These are phyloP conservation scores for Ditylenchus weischeri DNA, from an alignment of 2,888 invertebrate genomes.

Conservation along the genomic window DNA sequence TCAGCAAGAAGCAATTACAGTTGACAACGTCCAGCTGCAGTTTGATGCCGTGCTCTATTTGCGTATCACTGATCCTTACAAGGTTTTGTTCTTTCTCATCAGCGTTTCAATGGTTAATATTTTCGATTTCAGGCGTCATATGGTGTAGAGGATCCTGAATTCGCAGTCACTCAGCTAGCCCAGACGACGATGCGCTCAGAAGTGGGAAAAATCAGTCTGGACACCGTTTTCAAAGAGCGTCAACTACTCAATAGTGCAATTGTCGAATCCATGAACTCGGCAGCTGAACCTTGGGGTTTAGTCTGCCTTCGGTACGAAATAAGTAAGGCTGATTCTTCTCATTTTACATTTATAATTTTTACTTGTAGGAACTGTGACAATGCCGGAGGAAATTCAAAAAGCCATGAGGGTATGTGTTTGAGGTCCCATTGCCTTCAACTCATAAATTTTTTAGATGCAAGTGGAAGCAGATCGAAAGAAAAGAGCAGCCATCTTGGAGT, in stretches of 20 bases:
- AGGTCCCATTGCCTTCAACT: neutral
- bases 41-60: constrained; percentile 96
- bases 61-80: constrained; percentile 85
- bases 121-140: constrained; percentile 26
- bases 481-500: constrained; percentile 90
- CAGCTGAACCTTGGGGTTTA: constrained; percentile 96
- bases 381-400: constrained; percentile 67
- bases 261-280: constrained; percentile 93
- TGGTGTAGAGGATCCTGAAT: constrained; percentile 77
- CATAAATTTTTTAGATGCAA: constrained; percentile 66
- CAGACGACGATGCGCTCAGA: constrained; percentile 99
- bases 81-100: constrained; percentile 57
- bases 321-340: constrained; percentile 61
- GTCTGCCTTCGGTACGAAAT: constrained; percentile 92
- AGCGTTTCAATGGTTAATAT: no score
- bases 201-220: constrained; percentile 90
- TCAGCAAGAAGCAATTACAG: constrained; percentile 93
- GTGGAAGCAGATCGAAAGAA: constrained; percentile 97
- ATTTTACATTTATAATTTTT: neutral
- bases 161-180: constrained; percentile 95
- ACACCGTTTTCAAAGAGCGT: constrained; percentile 88
- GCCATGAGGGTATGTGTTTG: constrained; percentile 20
- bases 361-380: constrained; percentile 75
- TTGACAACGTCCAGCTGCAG: constrained; percentile 91
- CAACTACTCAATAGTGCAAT: constrained; percentile 90